Conservation (phyloP, 2,888 invertebrate genomes). For the Mesorhabditis spiculigera region DNA sequence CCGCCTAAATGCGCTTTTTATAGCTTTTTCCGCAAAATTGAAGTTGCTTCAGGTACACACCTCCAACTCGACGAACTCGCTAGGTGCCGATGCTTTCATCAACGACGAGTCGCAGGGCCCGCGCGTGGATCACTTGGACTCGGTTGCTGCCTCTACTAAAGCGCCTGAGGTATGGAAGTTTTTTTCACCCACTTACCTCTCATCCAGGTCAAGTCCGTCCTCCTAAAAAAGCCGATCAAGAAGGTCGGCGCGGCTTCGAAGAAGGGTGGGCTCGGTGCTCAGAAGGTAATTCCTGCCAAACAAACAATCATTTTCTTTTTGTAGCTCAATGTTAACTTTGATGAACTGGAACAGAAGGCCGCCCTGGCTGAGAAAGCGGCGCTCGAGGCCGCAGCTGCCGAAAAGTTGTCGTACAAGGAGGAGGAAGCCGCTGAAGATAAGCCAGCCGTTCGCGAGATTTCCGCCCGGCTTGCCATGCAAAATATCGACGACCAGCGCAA, state of each 20-base stretch:
- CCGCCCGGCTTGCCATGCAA: slow-evolving; percentile 72
- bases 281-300: slow-evolving; percentile 69
- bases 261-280: slow-evolving; percentile 86
- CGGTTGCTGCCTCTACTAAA: slow-evolving; percentile 21
- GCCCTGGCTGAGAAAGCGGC: slow-evolving; percentile 60
- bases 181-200: not conserved
- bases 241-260: slow-evolving; percentile 69
- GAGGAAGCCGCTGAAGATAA: slow-evolving; percentile 16
- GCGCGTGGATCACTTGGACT: slow-evolving; percentile 36
- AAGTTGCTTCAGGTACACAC: slow-evolving; percentile 11
- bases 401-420: slow-evolving; percentile 33
- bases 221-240: slow-evolving; percentile 66
- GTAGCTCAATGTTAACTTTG: slow-evolving; percentile 75
- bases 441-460: slow-evolving; percentile 45
- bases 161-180: slow-evolving; percentile 60
- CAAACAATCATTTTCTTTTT: not conserved
- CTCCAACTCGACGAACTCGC: slow-evolving; percentile 28
- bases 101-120: slow-evolving; percentile 28
- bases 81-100: slow-evolving; percentile 34
- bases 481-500: slow-evolving; percentile 66
- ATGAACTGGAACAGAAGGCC: slow-evolving; percentile 86
- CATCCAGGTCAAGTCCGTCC: slow-evolving; percentile 55
- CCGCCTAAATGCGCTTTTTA: too few species aligned
- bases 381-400: slow-evolving; percentile 11
- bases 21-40: too few species aligned